Percentiles rank a stretch among this genome's conserved stretches.
Conservation (phyloP, 2,113 vertebrate species). For the Riparia riparia region DNA sequence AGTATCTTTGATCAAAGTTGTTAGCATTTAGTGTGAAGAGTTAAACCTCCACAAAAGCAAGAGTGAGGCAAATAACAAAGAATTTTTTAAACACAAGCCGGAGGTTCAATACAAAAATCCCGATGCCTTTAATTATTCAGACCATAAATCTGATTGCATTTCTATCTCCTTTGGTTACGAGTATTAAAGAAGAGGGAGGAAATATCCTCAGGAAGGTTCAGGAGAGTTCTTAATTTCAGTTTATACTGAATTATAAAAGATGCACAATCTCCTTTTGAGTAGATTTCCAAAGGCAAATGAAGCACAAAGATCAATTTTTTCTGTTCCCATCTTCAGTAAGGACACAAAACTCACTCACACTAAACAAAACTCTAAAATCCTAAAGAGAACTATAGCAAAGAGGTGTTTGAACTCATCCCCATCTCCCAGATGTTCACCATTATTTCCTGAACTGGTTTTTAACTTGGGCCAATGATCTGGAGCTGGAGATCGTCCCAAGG, state of each 20-base stretch:
- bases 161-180: background rate
- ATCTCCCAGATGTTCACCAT: accelerated
- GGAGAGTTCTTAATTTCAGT: background rate
- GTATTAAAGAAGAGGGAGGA: background rate
- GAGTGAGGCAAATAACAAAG: background rate
- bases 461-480: accelerated
- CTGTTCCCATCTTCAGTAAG: background rate
- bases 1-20: slow-evolving; percentile 43
- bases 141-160: background rate
- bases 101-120: background rate
- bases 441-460: background rate
- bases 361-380: background rate
- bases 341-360: background rate
- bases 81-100: background rate
- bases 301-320: background rate
- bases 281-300: background rate
- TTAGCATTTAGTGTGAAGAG: background rate
- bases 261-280: background rate
- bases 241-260: background rate
- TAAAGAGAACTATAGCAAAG: accelerated
- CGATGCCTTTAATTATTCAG: background rate
- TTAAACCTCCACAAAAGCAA: slow-evolving; percentile 1
- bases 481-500: background rate
- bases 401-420: background rate
- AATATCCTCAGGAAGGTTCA: background rate